These are phyloP conservation scores for Parauchenoglanis punctatus DNA, from an alignment of 2,797 vertebrate genomes.

Conservation along the genomic window DNA sequence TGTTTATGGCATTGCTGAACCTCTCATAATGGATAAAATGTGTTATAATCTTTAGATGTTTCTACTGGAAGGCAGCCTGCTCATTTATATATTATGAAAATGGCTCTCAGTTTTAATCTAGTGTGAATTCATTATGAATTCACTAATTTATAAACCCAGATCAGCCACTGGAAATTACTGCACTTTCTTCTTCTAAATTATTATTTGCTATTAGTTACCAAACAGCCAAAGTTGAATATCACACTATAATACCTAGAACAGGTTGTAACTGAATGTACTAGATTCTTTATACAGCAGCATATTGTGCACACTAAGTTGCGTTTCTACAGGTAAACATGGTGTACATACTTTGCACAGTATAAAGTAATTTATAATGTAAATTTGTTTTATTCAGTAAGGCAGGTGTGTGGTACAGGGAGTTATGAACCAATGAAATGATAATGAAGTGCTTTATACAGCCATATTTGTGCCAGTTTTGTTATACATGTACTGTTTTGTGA, in stretches of 20 bases:
- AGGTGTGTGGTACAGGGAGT: constrained; percentile 19
- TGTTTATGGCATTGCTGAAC: not conserved
- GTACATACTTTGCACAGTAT: constrained; percentile 73
- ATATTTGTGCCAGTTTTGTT: constrained; percentile 76
- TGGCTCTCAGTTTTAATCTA: constrained; percentile 43
- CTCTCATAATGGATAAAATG: constrained; percentile 13
- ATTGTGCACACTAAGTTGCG: constrained; percentile 64
- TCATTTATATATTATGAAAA: constrained; percentile 57
- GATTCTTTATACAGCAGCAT: constrained; percentile 66
- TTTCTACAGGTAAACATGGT: constrained; percentile 71
- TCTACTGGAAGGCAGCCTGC: constrained; percentile 60
- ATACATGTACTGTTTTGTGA: constrained; percentile 68
- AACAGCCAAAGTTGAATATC: constrained; percentile 68
- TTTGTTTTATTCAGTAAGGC: constrained; percentile 32
- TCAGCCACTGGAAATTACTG: constrained; percentile 70
- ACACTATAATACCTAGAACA: constrained; percentile 57
- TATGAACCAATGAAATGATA: constrained; percentile 62
- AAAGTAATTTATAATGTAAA: constrained; percentile 57
- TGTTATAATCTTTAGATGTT: constrained; percentile 47
- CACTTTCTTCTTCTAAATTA: constrained; percentile 74
- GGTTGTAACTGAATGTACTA: constrained; percentile 81
- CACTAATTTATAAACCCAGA: constrained; percentile 53
- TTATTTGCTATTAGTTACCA: constrained; percentile 61
- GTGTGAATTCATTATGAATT: constrained; percentile 40
- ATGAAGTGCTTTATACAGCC: constrained; percentile 71